Conservation (phyloP, 2,113 vertebrate species). For the Lynx canadensis region DNA sequence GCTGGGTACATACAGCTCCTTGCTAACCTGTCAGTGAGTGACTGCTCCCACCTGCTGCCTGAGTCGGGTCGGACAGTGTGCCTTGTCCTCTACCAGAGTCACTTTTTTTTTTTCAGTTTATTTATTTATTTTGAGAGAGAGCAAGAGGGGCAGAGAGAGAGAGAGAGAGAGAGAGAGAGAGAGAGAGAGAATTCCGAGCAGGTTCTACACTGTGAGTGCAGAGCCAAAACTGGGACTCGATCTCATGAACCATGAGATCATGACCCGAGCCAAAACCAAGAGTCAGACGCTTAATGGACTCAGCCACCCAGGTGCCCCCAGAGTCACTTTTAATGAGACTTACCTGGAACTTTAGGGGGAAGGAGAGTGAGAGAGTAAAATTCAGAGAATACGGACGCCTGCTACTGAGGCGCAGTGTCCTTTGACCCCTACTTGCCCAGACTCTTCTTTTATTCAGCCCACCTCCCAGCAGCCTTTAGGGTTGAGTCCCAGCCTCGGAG, state of each 20-base stretch:
- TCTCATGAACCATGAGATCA: too few species aligned
- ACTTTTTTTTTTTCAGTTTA: not conserved
- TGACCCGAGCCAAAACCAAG: too few species aligned
- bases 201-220: too few species aligned
- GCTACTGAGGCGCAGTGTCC: not conserved
- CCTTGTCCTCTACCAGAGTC: not conserved
- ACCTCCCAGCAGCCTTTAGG: rapidly evolving
- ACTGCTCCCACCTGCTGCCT: not conserved
- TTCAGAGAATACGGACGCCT: not conserved
- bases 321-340: not conserved
- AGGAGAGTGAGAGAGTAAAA: not conserved
- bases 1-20: too few species aligned
- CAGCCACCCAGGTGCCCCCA: too few species aligned
- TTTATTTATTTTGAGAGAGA: too few species aligned
- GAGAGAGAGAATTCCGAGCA: too few species aligned
- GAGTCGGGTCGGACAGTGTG: not conserved
- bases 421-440: not conserved
- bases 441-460: not conserved
- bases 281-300: too few species aligned
- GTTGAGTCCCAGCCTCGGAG: not conserved
- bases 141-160: too few species aligned
- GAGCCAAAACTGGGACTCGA: too few species aligned
- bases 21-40: not conserved
- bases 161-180: too few species aligned
- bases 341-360: not conserved